These are phyloP conservation scores for Nerophis ophidion DNA, from an alignment of 2,113 vertebrate genomes.

Conservation along the genomic window DNA sequence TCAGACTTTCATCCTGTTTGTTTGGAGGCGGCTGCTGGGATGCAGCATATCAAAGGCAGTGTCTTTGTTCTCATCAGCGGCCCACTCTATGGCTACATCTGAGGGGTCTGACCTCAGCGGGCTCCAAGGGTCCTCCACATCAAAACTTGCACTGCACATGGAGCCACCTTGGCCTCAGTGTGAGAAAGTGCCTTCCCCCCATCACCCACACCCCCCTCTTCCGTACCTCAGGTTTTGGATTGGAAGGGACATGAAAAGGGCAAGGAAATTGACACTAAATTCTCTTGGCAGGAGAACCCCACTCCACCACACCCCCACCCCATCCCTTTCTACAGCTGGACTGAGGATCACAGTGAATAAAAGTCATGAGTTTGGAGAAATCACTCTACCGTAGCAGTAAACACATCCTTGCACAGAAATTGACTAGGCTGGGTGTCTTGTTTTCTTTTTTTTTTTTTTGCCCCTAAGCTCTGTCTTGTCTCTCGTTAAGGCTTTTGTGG, in stretches of 20 bases:
- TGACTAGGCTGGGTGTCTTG: slow-evolving; percentile 8
- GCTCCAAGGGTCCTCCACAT: slow-evolving; percentile 58
- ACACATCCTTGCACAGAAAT: slow-evolving; percentile 51
- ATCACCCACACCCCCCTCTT: neutral
- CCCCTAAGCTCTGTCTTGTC: no score
- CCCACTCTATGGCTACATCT: slow-evolving; percentile 45
- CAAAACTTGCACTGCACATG: slow-evolving; percentile 58
- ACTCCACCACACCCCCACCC: slow-evolving; percentile 31
- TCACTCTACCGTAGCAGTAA: slow-evolving; percentile 43
- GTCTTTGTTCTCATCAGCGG: slow-evolving; percentile 56
- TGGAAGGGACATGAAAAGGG: slow-evolving; percentile 64
- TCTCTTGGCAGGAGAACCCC: slow-evolving; percentile 53
- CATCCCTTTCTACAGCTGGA: neutral
- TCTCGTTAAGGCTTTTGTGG: no score
- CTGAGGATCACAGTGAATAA: slow-evolving; percentile 47
- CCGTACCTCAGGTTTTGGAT: slow-evolving; percentile 28
- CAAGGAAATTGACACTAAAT: slow-evolving; percentile 61
- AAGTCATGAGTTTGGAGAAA: slow-evolving; percentile 59
- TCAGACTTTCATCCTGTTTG: slow-evolving; percentile 70
- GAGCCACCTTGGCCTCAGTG: slow-evolving; percentile 55
- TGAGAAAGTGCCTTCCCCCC: slow-evolving; percentile 8
- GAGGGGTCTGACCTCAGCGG: slow-evolving; percentile 50
- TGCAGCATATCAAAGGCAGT: slow-evolving; percentile 60
- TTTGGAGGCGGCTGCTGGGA: slow-evolving; percentile 49
- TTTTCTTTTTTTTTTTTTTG: slow-evolving; percentile 24